Percentiles rank a stretch among this genome's conserved stretches.
These are phyloP conservation scores for Limenitis camilla DNA, from an alignment of 2,888 invertebrate genomes.

Conservation along the genomic window DNA sequence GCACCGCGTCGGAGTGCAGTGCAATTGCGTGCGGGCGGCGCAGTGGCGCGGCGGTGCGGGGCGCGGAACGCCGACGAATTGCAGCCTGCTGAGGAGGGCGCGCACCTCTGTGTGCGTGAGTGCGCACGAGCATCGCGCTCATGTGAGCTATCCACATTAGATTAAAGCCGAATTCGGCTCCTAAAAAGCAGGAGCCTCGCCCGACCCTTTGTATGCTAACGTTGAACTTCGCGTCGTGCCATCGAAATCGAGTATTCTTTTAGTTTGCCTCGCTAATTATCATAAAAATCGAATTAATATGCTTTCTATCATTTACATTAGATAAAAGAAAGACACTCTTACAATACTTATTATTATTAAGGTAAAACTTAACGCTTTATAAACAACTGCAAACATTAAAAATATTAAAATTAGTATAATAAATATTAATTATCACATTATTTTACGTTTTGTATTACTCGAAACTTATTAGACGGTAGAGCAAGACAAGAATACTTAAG, in stretches of 20 bases:
- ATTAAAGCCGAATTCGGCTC: constrained; percentile 62
- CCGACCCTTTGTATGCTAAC: constrained; percentile 63
- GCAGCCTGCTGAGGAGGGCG: constrained; percentile 69
- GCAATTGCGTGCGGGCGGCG: constrained; percentile 68
- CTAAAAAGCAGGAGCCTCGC: constrained; percentile 63
- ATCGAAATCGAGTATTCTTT: constrained; percentile 46
- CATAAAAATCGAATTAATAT: constrained; percentile 50
- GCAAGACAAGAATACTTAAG: too few relatives aligned
- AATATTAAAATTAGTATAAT: neutral
- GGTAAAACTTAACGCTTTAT: neutral
- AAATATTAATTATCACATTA: neutral
- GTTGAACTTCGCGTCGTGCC: constrained; percentile 56
- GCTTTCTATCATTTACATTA: constrained; percentile 38
- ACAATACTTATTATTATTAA: neutral
- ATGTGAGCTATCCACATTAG: constrained; percentile 39
- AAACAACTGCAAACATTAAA: neutral
- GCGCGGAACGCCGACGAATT: constrained; percentile 60
- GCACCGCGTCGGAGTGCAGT: constrained; percentile 65
- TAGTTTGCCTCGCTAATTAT: constrained; percentile 41
- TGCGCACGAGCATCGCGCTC: constrained; percentile 41
- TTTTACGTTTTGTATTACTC: too few relatives aligned
- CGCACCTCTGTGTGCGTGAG: constrained; percentile 55
- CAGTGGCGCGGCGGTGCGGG: too few relatives aligned
- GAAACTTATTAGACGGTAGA: too few relatives aligned
- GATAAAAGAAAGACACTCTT: constrained; percentile 25